Evolutionary conservation across 2,888 invertebrate species (phyloP).

Genomic region (Camponotus fellah): DNA sequence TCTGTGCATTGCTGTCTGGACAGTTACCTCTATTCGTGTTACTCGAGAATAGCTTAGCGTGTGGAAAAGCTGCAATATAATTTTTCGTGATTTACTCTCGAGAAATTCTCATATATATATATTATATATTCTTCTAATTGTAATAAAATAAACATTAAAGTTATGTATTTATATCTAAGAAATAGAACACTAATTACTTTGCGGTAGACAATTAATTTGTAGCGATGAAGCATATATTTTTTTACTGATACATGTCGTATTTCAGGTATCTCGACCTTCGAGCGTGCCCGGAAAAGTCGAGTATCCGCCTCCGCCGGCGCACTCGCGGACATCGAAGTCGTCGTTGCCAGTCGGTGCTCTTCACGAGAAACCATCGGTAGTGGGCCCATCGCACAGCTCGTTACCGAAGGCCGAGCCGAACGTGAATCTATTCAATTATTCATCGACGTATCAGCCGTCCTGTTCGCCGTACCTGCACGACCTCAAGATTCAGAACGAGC

Average conservation of each 20-base stretch:
- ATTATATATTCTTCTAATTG: neutral
- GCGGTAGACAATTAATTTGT: neutral
- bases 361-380: constrained; percentile 79
- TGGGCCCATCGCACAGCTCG: constrained; percentile 77
- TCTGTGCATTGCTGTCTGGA: too few species aligned
- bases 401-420: constrained; percentile 90
- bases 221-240: neutral
- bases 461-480: constrained; percentile 86
- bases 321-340: constrained; percentile 85
- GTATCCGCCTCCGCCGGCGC: constrained; percentile 86
- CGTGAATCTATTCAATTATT: constrained; percentile 90
- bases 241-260: neutral
- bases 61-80: too few species aligned
- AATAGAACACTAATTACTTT: neutral
- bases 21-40: too few species aligned
- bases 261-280: constrained; percentile 83
- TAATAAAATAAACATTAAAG: neutral
- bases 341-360: constrained; percentile 81
- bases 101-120: too few species aligned
- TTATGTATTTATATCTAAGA: too few species aligned
- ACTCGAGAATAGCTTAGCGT: too few species aligned
- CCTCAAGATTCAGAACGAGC: constrained; percentile 89
- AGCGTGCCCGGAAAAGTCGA: constrained; percentile 84
- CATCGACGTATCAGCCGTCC: constrained; percentile 87
- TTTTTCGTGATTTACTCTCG: too few species aligned